Evolutionary conservation across 64 coral and sea anemone species (phyloP).

Genomic region (Pocillopora verrucosa): DNA sequence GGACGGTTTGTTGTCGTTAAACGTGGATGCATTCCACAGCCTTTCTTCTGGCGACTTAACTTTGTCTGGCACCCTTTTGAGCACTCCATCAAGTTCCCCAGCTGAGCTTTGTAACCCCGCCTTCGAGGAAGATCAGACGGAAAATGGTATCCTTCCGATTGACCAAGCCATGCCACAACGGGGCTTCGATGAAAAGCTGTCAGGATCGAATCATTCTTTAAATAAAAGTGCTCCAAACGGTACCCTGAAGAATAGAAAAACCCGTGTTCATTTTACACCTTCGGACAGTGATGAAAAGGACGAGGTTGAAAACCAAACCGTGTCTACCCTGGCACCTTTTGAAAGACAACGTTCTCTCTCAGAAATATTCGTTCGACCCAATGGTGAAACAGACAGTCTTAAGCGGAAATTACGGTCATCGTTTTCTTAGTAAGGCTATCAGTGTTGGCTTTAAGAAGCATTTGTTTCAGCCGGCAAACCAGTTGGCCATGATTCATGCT

Average conservation of each 20-base stretch:
- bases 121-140: not conserved
- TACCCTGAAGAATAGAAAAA: not conserved
- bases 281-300: not conserved
- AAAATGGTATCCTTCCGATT: constrained; percentile 9
- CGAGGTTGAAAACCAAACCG: not conserved
- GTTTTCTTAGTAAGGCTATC: not conserved
- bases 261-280: not conserved
- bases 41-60: not conserved
- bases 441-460: not conserved
- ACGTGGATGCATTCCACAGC: constrained; percentile 46
- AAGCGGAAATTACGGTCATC: not conserved
- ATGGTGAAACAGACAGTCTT: not conserved
- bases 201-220: not conserved
- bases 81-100: not conserved
- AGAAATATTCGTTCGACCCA: not conserved
- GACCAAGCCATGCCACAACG: not conserved
- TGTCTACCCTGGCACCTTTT: not conserved
- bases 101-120: constrained; percentile 33
- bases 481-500: no score
- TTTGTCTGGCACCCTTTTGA: not conserved
- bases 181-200: not conserved
- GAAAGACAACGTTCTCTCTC: not conserved
- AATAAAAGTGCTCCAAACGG: not conserved
- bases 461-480: not conserved
- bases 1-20: constrained; percentile 45